Conservation (phyloP, 64 coral and sea anemone species). For the Dendronephthya gigantea region DNA sequence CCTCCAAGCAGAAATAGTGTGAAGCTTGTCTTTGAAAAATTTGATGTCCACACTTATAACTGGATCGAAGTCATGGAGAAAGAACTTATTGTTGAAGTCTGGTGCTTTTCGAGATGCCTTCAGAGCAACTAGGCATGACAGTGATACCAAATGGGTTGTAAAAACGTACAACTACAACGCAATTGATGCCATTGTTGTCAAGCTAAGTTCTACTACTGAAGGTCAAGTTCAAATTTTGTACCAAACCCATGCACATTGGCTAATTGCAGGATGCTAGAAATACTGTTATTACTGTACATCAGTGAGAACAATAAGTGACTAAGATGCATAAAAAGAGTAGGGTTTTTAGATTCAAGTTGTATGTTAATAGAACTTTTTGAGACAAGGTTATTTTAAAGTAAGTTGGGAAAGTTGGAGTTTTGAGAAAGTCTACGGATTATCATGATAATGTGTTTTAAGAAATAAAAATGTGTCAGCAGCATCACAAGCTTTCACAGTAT, state of each 20-base stretch:
- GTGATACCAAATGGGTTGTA: conserved; percentile 19
- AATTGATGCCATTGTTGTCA: conserved; percentile 1
- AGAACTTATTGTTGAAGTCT: conserved; percentile 19
- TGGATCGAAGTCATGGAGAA: conserved; percentile 14
- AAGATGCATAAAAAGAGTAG: no score
- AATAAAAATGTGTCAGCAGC: conserved; percentile 37
- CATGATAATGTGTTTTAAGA: conserved; percentile 29
- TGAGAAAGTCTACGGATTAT: not conserved
- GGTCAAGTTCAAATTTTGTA: no score
- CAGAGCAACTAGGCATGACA: not conserved
- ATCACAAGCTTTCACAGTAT: conserved; percentile 27
- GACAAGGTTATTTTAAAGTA: no score
- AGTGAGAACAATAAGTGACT: no score
- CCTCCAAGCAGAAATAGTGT: conserved; percentile 9
- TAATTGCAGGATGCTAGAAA: no score
- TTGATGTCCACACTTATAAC: conserved; percentile 14
- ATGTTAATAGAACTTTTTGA: no score
- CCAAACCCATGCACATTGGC: no score
- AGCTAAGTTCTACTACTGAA: conserved; percentile 17
- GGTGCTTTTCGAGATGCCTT: conserved; percentile 36
- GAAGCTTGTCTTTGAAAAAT: conserved; percentile 24
- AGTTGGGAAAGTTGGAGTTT: no score
- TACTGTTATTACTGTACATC: no score
- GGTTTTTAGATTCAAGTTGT: no score
- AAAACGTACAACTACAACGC: conserved; percentile 27